phyloP scores from a whole-genome alignment of 2,113 vertebrate species.

The Hyperopisus bebe region DNA sequence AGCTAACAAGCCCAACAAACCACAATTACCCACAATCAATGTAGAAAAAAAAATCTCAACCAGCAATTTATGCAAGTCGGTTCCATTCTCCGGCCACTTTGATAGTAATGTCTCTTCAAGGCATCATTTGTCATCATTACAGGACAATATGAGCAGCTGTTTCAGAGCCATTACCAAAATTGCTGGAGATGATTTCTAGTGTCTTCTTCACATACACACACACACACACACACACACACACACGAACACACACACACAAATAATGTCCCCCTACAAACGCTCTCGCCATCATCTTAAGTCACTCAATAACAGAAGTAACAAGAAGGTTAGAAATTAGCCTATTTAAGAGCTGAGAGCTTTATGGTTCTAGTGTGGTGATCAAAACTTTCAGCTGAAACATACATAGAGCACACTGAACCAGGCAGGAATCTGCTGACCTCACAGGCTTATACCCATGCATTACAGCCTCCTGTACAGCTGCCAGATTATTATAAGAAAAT shows the following conservation, averaged over 20 bases:
- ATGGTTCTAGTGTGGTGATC: background rate
- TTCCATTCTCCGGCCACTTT: conserved; percentile 35
- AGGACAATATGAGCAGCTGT: conserved; percentile 62
- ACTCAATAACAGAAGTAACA: conserved; percentile 43
- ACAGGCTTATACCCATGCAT: background rate
- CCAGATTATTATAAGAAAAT: background rate
- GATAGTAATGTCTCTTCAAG: conserved; percentile 51
- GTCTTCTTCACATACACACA: conserved; percentile 57
- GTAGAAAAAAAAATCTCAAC: conserved; percentile 32
- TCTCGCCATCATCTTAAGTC: conserved; percentile 39
- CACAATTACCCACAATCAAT: conserved; percentile 65
- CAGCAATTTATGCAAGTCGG: conserved; percentile 58
- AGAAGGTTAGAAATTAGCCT: conserved; percentile 36
- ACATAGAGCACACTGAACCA: background rate
- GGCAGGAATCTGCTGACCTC: background rate
- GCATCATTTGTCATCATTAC: conserved; percentile 68
- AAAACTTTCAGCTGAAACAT: conserved; percentile 7
- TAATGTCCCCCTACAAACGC: conserved; percentile 44
- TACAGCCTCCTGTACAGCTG: background rate
- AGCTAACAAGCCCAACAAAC: conserved; percentile 57
- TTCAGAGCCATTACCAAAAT: conserved; percentile 72
- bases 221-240: conserved; percentile 34
- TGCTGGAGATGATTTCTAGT: conserved; percentile 71
- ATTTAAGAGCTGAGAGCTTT: conserved; percentile 31
- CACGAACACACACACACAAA: conserved; percentile 33